Base-by-base conservation (phyloP, 1,140 invertebrate genomes). In the Brachionus calyciflorus region DNA sequence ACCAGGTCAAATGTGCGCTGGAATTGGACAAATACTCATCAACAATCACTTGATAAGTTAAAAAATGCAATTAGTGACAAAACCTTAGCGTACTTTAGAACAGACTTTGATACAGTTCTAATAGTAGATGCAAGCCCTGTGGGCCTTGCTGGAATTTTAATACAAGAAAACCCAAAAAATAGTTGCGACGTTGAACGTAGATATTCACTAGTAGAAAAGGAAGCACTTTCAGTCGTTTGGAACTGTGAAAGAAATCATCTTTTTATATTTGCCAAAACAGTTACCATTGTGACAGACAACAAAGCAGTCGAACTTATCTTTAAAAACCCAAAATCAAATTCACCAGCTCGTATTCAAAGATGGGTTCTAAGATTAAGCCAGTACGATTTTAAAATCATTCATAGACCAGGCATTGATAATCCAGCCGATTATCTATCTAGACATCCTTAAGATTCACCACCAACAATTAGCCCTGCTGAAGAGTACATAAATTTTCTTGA, bases 81-180 rank as follows among this genome's bases (percentile, higher is more conserved):
- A n/a, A 17, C 44, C 19, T n/a, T 46, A 17, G 44, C 14, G 14
- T 57, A 17, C 28, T 57, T 57, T 19, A 24, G 21, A 14, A 24
- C 53, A 12, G 1, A 14, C 21, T 57, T 12, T 12, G 14, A 14
- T 14, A 33, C 53, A 14, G 14, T n/a, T 26, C 21, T 57, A 14
- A 57, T 19, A 2, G 53, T 57, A 14, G 76, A 79, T 48, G 78
- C 85, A 17, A 82, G 79, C 24, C 78, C 81, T 3, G 79, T 79
- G 55, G 86, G 84, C 0, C 21, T 87, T 6, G 85, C 85, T 17
- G 85, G 84, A 1, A n/a, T n/a, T n/a, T n/a, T n/a, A n/a, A n/a
- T n/a, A n/a, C n/a, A n/a, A n/a, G n/a, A n/a, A n/a, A n/a, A n/a
- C n/a, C n/a, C n/a, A n/a, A n/a, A n/a, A n/a, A n/a, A n/a, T n/a